These are phyloP conservation scores for Hyposmocoma kahamanoa DNA, from an alignment of 1,140 invertebrate genomes.

Conservation along the genomic window DNA sequence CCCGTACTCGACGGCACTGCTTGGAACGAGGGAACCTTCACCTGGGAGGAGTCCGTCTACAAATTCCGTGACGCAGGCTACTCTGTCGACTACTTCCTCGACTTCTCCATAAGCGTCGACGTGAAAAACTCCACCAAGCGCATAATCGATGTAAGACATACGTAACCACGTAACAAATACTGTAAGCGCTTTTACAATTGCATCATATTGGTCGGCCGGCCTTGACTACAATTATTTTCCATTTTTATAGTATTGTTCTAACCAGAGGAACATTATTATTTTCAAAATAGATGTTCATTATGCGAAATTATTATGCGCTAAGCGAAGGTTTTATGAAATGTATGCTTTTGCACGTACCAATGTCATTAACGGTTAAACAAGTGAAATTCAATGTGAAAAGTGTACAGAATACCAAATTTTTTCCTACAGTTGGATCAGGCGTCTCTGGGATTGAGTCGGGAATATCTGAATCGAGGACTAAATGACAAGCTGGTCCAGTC, in stretches of 20 bases:
- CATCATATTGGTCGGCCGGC: too few species aligned
- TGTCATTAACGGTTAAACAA: too few species aligned
- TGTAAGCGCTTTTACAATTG: too few species aligned
- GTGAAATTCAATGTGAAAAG: too few species aligned
- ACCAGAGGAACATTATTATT: too few species aligned
- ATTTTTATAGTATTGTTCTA: too few species aligned
- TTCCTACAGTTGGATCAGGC: slow-evolving; percentile 90
- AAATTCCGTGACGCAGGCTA: slow-evolving; percentile 86
- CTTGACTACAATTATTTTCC: too few species aligned
- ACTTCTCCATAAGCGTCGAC: slow-evolving; percentile 92
- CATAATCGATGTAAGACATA: slow-evolving; percentile 87
- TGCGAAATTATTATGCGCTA: too few species aligned
- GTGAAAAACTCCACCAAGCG: slow-evolving; percentile 91
- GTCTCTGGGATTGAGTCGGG: slow-evolving; percentile 88
- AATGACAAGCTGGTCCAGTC: slow-evolving; percentile 85
- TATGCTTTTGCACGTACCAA: too few species aligned
- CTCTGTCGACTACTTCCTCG: slow-evolving; percentile 93
- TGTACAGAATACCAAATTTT: not conserved
- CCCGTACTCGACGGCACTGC: slow-evolving; percentile 85
- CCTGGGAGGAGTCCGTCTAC: slow-evolving; percentile 89
- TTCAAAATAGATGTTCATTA: too few species aligned
- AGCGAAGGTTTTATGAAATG: too few species aligned
- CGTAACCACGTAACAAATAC: too few species aligned
- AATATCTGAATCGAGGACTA: slow-evolving; percentile 91
- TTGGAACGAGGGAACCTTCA: slow-evolving; percentile 83